Conservation (phyloP, 2,888 invertebrate species). For the Thymelicus lineola region DNA sequence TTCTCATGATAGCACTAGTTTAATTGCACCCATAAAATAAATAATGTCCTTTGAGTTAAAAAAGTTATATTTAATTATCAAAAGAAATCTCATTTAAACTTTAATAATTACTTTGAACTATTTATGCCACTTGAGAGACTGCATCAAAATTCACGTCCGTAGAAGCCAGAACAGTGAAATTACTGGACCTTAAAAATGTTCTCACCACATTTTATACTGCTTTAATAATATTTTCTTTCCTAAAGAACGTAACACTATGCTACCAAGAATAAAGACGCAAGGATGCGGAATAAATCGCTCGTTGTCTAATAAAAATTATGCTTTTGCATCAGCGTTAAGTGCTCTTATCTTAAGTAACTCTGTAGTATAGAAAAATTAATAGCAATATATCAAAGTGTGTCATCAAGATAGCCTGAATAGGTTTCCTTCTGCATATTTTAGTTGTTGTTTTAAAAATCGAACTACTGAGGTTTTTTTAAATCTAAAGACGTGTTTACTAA, state of each 20-base stretch:
- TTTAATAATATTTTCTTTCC: neutral
- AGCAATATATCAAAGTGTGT: neutral
- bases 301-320: conserved; percentile 19
- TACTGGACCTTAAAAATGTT: neutral
- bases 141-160: no score
- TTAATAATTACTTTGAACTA: no score
- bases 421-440: neutral
- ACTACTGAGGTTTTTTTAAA: neutral
- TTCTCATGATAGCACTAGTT: no score
- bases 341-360: neutral
- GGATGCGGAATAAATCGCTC: conserved; percentile 1
- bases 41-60: no score
- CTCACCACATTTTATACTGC: neutral
- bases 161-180: no score
- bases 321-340: conserved; percentile 1
- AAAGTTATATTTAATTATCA: no score
- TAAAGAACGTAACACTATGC: conserved; percentile 2
- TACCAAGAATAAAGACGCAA: neutral
- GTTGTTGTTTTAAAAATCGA: neutral
- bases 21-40: no score
- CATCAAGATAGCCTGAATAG: neutral
- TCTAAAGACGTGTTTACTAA: no score
- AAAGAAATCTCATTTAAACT: no score
- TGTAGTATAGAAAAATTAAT: neutral
- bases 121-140: no score